Percentiles rank a stretch among this genome's conserved stretches.
phyloP scores from a whole-genome alignment of 2,888 invertebrate genomes.

The Amorpha juglandis region DNA sequence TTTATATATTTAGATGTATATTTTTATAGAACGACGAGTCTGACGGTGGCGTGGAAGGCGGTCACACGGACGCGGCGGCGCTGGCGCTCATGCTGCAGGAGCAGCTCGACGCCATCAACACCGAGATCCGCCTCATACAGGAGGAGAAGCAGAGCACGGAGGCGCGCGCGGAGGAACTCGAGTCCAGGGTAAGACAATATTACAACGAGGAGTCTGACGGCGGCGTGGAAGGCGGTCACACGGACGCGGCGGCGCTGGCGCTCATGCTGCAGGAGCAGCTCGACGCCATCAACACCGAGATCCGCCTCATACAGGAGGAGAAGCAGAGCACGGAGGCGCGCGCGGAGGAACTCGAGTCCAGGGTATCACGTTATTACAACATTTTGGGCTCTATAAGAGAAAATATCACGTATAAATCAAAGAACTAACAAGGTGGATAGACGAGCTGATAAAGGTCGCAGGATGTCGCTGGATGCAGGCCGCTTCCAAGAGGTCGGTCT shows the following conservation, averaged over 20 bases:
- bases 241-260: conserved; percentile 98
- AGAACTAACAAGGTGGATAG: no score
- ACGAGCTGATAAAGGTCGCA: no score
- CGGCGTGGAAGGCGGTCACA: conserved; percentile 84
- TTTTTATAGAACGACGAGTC: conserved; percentile 69
- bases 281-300: conserved; percentile 99
- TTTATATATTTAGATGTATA: no score
- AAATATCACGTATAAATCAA: no score
- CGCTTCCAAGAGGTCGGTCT: no score
- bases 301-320: conserved; percentile 95
- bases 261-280: conserved; percentile 99
- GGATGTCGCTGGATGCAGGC: no score
- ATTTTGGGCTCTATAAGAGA: no score
- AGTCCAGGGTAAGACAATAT: conserved; percentile 92
- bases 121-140: conserved; percentile 95
- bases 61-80: conserved; percentile 97
- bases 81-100: conserved; percentile 99
- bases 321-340: conserved; percentile 98
- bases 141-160: conserved; percentile 99
- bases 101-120: conserved; percentile 99
- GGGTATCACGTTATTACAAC: no score
- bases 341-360: conserved; percentile 98
- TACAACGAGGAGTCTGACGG: conserved; percentile 78
- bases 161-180: conserved; percentile 98
- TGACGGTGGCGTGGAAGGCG: conserved; percentile 66